phyloP scores from a whole-genome alignment of 1,140 invertebrate species.

The Zaprionus ghesquierei region DNA sequence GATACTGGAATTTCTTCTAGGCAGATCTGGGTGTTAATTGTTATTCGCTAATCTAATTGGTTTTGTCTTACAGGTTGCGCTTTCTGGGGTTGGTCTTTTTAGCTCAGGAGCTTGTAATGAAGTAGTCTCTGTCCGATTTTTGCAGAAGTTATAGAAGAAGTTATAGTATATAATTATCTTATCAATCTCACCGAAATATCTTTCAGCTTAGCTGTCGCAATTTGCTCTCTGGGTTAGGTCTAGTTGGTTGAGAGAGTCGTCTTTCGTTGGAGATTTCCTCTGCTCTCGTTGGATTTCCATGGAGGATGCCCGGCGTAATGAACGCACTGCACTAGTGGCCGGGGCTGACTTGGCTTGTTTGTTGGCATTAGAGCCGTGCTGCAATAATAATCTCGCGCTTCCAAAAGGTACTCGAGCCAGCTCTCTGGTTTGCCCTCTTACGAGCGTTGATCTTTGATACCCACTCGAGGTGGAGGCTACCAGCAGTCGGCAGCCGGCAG shows the following conservation, averaged over 20 bases:
- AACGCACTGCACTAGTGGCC: not conserved
- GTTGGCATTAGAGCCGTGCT: constrained; percentile 24
- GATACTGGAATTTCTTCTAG: too few species aligned
- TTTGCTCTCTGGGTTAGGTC: not conserved
- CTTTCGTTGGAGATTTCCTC: not conserved
- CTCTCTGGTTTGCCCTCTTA: constrained; percentile 21
- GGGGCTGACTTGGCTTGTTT: not conserved
- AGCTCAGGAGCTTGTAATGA: too few species aligned
- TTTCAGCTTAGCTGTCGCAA: not conserved
- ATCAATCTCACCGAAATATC: not conserved
- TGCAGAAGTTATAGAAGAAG: too few species aligned
- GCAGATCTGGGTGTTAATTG: too few species aligned
- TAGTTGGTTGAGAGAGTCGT: not conserved
- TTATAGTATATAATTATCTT: not conserved
- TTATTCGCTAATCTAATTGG: too few species aligned
- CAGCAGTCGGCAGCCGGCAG: not conserved
- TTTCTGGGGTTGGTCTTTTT: too few species aligned
- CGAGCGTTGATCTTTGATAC: constrained; percentile 73
- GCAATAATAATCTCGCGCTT: constrained; percentile 2
- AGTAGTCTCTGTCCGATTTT: too few species aligned
- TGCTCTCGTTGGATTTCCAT: not conserved
- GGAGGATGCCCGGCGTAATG: not conserved
- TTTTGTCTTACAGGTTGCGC: too few species aligned
- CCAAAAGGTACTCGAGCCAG: not conserved
- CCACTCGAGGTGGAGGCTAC: constrained; percentile 42